Conservation (phyloP, 2,113 vertebrate species). For the Empidonax traillii region DNA sequence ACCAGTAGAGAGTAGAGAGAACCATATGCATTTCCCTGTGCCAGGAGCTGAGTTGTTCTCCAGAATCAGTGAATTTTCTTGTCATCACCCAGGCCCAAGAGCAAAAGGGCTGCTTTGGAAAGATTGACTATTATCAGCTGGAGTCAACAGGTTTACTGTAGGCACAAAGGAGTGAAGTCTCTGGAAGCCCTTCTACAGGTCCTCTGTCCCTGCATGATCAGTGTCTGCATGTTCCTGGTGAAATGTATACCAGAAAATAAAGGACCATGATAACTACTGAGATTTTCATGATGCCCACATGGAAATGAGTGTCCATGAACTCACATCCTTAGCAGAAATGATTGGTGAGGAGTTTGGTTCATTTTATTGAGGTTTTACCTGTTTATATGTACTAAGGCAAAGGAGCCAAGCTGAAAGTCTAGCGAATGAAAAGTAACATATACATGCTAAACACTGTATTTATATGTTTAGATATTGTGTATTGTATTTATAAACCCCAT, state of each 20-base stretch:
- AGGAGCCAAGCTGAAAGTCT: background rate
- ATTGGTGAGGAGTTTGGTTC: background rate
- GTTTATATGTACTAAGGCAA: background rate
- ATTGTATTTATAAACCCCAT: background rate
- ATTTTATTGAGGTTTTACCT: background rate
- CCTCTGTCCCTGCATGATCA: background rate
- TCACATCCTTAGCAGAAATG: background rate
- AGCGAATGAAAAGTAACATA: background rate
- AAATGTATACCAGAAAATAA: background rate
- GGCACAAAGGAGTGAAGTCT: background rate
- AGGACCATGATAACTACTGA: background rate
- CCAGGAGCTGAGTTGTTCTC: background rate
- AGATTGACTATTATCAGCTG: background rate
- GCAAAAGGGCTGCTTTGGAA: background rate
- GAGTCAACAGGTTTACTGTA: background rate
- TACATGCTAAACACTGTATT: background rate
- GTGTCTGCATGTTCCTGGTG: background rate
- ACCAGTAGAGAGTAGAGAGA: background rate
- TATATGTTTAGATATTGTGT: background rate
- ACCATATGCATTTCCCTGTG: background rate
- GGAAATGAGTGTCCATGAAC: background rate
- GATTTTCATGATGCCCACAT: background rate
- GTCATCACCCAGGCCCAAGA: background rate
- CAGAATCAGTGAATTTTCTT: background rate
- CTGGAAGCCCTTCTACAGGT: background rate